Evolutionary conservation across 2,888 invertebrate species (phyloP), one percentile per base, ranked within the genome.

Genomic region (Agrotis exclamationis): DNA sequence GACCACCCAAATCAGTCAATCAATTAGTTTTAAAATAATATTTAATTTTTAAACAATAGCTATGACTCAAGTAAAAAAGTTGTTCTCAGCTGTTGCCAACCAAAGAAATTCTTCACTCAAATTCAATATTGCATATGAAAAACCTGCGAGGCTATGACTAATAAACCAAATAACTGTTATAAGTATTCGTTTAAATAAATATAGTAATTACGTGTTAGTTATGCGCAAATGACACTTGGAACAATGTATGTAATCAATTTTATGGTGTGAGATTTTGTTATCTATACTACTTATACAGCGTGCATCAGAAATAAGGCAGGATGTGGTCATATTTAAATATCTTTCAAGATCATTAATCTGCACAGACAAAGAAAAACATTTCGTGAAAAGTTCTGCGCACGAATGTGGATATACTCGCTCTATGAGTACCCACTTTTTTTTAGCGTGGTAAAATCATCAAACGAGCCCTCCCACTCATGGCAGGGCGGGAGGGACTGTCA

Each of bases 231-330:
- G 60, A 77, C 72, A 69, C 65, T 57, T 67, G 68, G 58, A 72
- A 82, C 73, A 76, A 78, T 71, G 62, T 76, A 44, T 68, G 59
- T 69, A 48, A 81, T 76, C 74, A 63, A 63, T 48, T 76, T 69
- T 72, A 83, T 81, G 76, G 76, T 63, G 75, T 24, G 70, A 84
- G 47, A 72, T 79, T 39, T 65, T 76, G 62, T 70, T 69, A 81
- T 58, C 54, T 72, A 57, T 56, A 56, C 45, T 28, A 22, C 45
- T 45, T 6, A 9, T 56, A 56, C 45, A 45, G 45, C 4, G 16
- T 39, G 39, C 39, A 39, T 39, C 7, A 33, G 7, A 39, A 39
- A 39, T 39, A 11, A 39, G 39, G 2, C 39, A 39, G 39, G 1
- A 9, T 9, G 39, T 39, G 9, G 39, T 39, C 39, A 39, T 11